Conservation (phyloP, 2,113 vertebrate species). For the Labrus mixtus region DNA sequence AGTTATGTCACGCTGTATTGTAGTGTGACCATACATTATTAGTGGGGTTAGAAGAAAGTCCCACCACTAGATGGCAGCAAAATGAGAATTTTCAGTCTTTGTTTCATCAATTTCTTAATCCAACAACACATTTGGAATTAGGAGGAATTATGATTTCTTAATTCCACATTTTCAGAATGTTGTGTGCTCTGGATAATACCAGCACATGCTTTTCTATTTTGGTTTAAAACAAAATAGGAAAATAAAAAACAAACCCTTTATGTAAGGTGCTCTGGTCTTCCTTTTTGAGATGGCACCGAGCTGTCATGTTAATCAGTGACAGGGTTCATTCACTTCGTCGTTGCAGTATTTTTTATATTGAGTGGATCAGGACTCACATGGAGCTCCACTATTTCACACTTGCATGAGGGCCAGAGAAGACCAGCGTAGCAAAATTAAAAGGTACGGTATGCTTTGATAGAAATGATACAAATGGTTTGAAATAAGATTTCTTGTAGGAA, state of each 20-base stretch:
- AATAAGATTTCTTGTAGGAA: conserved; percentile 13
- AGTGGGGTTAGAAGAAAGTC: not conserved
- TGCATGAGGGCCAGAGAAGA: conserved; percentile 27
- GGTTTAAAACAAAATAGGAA: not conserved
- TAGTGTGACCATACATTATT: not conserved
- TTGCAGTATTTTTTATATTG: conserved; percentile 5
- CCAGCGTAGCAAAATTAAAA: conserved; percentile 43
- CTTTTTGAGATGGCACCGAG: not conserved
- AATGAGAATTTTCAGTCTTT: conserved; percentile 10
- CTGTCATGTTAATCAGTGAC: conserved; percentile 9
- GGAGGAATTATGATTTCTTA: not conserved
- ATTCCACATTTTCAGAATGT: not conserved
- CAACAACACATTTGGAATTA: not conserved
- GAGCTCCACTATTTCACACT: conserved; percentile 27
- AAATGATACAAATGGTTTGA: conserved; percentile 16
- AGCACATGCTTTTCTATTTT: not conserved
- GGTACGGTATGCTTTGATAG: conserved; percentile 24
- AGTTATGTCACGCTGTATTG: not conserved
- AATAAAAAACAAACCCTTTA: not conserved
- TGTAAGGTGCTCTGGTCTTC: not conserved
- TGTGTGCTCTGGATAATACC: not conserved
- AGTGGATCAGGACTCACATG: conserved; percentile 18
- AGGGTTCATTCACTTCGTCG: not conserved
- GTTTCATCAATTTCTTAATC: not conserved
- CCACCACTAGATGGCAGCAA: conserved; percentile 67